These are phyloP conservation scores for Pituophis catenifer DNA, from an alignment of 2,113 vertebrate species.

Conservation along the genomic window DNA sequence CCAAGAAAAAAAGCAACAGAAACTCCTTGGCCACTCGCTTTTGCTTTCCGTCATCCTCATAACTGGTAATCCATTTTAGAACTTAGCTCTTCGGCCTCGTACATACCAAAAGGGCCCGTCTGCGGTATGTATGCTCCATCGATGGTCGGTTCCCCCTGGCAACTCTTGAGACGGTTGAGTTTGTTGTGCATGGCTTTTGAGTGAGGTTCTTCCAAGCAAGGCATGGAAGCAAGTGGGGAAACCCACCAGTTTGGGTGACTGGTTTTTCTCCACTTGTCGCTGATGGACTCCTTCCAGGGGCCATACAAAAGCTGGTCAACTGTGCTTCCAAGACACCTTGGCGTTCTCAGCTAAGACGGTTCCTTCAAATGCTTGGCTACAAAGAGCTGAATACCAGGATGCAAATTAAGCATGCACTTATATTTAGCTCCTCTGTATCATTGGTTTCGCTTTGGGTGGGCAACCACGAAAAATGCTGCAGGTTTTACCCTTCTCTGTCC, in stretches of 20 bases:
- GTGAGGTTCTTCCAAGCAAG: not conserved
- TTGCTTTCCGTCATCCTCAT: slow-evolving; percentile 73
- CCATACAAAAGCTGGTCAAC: not conserved
- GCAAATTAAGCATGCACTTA: not conserved
- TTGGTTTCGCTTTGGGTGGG: not conserved
- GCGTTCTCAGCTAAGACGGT: not conserved
- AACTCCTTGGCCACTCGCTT: slow-evolving; percentile 69
- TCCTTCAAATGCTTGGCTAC: not conserved
- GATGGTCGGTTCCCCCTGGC: not conserved
- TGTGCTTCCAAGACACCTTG: not conserved
- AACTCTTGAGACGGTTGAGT: not conserved
- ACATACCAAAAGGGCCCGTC: slow-evolving; percentile 30
- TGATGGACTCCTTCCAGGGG: not conserved
- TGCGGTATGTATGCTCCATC: slow-evolving; percentile 32
- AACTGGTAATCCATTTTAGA: slow-evolving; percentile 62
- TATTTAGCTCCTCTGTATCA: not conserved
- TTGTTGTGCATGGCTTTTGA: not conserved
- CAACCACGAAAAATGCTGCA: not conserved
- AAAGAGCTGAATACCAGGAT: not conserved
- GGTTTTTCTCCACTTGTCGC: not conserved
- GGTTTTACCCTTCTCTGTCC: not conserved
- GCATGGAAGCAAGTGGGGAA: fast-evolving
- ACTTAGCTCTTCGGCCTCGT: slow-evolving; percentile 55
- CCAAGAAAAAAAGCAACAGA: not conserved
- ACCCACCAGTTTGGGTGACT: not conserved